Base-by-base conservation (phyloP, 2,113 vertebrate species). In the Blennius ocellaris region DNA sequence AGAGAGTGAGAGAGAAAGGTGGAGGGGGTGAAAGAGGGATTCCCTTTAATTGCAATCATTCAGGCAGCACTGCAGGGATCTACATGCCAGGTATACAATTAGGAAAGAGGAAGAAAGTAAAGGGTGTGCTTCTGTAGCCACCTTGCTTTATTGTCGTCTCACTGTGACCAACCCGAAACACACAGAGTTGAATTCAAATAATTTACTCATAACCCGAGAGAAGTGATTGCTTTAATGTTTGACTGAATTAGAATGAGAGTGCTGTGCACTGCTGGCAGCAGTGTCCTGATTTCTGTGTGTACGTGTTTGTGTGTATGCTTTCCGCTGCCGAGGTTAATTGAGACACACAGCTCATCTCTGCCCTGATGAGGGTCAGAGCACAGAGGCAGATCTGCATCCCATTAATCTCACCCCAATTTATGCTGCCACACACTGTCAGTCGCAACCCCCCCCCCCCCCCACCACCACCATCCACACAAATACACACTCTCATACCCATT, bases 41-140 rank as follows among this genome's bases (percentile, higher is more conserved):
- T 89, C 86, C 89, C 90, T 92, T 92, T 94, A 94, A 94, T 94
- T 94, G 93, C 93, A 94, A 92, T 94, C 92, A 93, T 88, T 83
- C 86, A 87, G 86, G 83, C 85, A 84, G 81, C 85, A 73, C 88
- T 90, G 86, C 77, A 77, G 84, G 89, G 87, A 90, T 89, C 76
- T 85, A 81, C 90, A 90, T 81, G 81, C 73, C 81, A 84, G 72
- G 87, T 87, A 90, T 92, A 88, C 86, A 88, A 93, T 93, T 92
- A 93, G 76, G 21, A 72, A 68, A 59, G 55, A 47, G 41, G 61
- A 70, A 52, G 62, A 62, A 49, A 68, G 50, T 56, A 47, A 69
- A 69, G 30, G 56, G 53, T 14, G 2, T 48, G 14, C 45, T 15
- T n/a, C 14, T 48, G 60, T 63, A 38, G 12, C 41, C 52, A 9